Base-by-base conservation (phyloP, 2,113 vertebrate species). In the Planiliza haematocheilus region DNA sequence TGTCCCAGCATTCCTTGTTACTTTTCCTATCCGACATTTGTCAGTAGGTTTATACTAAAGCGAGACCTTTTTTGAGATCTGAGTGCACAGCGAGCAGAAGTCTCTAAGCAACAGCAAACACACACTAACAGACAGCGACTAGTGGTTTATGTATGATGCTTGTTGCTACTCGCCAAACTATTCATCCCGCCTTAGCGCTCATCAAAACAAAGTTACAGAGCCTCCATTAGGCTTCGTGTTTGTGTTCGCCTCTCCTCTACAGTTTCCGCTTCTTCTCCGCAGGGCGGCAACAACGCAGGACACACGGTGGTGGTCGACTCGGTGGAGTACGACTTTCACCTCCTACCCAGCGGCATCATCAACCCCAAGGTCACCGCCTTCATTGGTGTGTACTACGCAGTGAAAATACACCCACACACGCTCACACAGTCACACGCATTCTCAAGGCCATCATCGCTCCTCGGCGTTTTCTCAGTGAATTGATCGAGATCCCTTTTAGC, bases 271-370 rank as follows among this genome's bases (percentile, higher is more conserved):
- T 82, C n/a, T 65, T 38, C 42, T 79, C 63, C 66, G 50, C 84
- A 99, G 98, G 98, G 98, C 70, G 98, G 98, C 43, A 99, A 99
- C 94, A 99, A 99, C 84, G 97, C 98, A 14, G 98, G 97, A 4
- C 98, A 99, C 92, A 99, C 98, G 1, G 97, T 99, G 82, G 98
- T 99, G 77, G 98, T 99, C 16, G 97, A 97, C 94, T 96, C 96
- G 20, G 96, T 99, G 68, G 98, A 99, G 74, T 99, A 99, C 76
- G 95, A 99, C 86, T 99, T 99, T 86, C 98, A 99, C 91, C 97
- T 99, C 86, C 92, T 99, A 74, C 98, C 98, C 82, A 99, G 98
- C 89, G 98, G 97, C 82, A 99, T 99, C 93, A 99, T 99, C 93
- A 99, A 99, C 91, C 97, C 96, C 62, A 97, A 98, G 57, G 97